Percentiles rank a stretch among this genome's conserved stretches.
Conservation (phyloP, 2,797 vertebrate genomes). For the Anabacerthia variegaticeps region DNA sequence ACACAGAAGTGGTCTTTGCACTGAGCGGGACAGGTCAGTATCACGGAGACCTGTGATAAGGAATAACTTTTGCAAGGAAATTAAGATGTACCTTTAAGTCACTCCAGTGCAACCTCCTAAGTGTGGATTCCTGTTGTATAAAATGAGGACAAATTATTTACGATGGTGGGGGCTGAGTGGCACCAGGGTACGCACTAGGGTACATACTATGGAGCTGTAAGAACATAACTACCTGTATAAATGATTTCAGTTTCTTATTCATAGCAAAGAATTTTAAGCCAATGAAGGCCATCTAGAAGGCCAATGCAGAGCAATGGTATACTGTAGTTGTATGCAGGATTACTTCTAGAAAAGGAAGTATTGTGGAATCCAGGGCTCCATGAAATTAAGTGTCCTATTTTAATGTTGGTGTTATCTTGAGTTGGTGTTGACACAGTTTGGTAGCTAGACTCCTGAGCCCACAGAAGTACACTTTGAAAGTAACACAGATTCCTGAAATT, state of each 20-base stretch:
- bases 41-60: not conserved
- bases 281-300: not conserved
- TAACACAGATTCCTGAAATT: not conserved
- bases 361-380: not conserved
- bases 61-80: not conserved
- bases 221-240: not conserved
- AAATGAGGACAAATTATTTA: not conserved
- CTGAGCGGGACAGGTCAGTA: not conserved
- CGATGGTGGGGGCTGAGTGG: not conserved
- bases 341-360: not conserved
- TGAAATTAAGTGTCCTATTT: not conserved
- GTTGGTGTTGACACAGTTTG: not conserved
- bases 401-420: not conserved
- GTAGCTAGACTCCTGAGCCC: not conserved
- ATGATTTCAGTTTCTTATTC: not conserved
- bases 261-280: not conserved
- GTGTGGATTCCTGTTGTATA: not conserved
- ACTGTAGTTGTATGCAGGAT: not conserved
- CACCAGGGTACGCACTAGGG: not conserved
- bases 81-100: not conserved
- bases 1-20: not conserved
- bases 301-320: not conserved
- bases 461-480: not conserved
- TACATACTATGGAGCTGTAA: not conserved
- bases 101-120: not conserved